Percentiles rank a stretch among this genome's conserved stretches.
Conservation (phyloP, 2,113 vertebrate genomes). For the Carassius gibelio region DNA sequence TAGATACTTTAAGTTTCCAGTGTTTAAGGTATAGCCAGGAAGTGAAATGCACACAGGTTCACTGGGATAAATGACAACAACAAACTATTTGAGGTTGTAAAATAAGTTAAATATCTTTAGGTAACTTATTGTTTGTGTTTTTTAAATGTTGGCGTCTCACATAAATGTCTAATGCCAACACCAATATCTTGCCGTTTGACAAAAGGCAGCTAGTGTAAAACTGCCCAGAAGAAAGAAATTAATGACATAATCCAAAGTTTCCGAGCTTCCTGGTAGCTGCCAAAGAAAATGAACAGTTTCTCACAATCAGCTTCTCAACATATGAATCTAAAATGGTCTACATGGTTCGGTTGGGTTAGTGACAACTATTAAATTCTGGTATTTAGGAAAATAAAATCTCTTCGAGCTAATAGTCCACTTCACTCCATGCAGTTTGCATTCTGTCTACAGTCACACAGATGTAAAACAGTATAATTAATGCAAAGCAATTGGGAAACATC, state of each 20-base stretch:
- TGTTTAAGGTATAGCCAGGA: slow-evolving; percentile 57
- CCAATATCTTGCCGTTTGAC: not conserved
- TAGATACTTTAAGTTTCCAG: not conserved
- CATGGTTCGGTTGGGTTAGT: slow-evolving; percentile 65
- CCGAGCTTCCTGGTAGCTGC: not conserved
- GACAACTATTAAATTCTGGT: slow-evolving; percentile 3
- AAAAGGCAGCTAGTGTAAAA: not conserved
- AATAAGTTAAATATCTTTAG: not conserved
- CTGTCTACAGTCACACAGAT: not conserved
- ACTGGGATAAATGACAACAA: slow-evolving; percentile 58
- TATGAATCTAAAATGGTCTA: slow-evolving; percentile 57
- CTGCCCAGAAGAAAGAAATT: not conserved
- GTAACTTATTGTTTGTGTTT: not conserved
- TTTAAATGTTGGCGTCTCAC: not conserved
- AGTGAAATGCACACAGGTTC: slow-evolving; percentile 60
- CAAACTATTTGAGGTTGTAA: slow-evolving; percentile 52
- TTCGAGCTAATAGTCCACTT: not conserved
- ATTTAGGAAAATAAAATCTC: not conserved
- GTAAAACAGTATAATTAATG: not conserved
- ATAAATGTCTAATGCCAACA: slow-evolving; percentile 5
- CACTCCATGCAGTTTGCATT: slow-evolving; percentile 19
- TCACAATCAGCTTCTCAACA: not conserved
- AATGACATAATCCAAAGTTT: not conserved
- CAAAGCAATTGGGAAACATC: not conserved
- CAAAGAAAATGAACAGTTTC: slow-evolving; percentile 5